Percentiles rank a stretch among this genome's conserved stretches.
Evolutionary conservation across 2,888 invertebrate genomes (phyloP).

Genomic region (Parasteatoda lunata): DNA sequence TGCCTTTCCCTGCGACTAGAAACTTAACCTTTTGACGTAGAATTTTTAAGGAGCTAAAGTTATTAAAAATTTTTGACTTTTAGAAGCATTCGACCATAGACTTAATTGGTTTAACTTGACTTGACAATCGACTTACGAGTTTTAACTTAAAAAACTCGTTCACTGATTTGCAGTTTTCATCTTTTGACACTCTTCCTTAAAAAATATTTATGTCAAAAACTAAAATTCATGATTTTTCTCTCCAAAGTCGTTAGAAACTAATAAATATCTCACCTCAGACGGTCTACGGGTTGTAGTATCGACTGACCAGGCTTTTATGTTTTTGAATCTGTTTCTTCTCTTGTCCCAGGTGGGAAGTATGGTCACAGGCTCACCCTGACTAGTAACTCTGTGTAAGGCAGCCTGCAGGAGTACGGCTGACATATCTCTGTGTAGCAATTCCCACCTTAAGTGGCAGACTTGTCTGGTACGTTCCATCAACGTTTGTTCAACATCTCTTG

Average conservation of each 20-base stretch:
- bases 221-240: too few relatives aligned
- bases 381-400: slow-evolving; percentile 54
- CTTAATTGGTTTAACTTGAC: too few relatives aligned
- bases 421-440: slow-evolving; percentile 64
- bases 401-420: slow-evolving; percentile 59
- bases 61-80: too few relatives aligned
- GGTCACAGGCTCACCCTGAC: slow-evolving; percentile 48
- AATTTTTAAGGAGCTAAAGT: too few relatives aligned
- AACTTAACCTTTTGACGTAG: too few relatives aligned
- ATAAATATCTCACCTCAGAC: slow-evolving; percentile 22
- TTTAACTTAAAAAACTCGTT: too few relatives aligned
- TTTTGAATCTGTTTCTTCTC: slow-evolving; percentile 52
- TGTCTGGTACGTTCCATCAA: slow-evolving; percentile 63
- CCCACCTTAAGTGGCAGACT: slow-evolving; percentile 68
- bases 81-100: too few relatives aligned
- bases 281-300: slow-evolving; percentile 62
- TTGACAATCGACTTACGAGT: too few relatives aligned
- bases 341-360: slow-evolving; percentile 65
- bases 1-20: too few relatives aligned
- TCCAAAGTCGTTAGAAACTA: neutral
- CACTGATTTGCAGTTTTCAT: too few relatives aligned
- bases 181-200: too few relatives aligned
- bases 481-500: slow-evolving; percentile 58
- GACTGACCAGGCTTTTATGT: slow-evolving; percentile 63
- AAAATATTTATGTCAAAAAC: too few relatives aligned